Evolutionary conservation across 2,888 invertebrate species (phyloP), one percentile per base, ranked within the genome.

Genomic region (Balanococcus diminutus): DNA sequence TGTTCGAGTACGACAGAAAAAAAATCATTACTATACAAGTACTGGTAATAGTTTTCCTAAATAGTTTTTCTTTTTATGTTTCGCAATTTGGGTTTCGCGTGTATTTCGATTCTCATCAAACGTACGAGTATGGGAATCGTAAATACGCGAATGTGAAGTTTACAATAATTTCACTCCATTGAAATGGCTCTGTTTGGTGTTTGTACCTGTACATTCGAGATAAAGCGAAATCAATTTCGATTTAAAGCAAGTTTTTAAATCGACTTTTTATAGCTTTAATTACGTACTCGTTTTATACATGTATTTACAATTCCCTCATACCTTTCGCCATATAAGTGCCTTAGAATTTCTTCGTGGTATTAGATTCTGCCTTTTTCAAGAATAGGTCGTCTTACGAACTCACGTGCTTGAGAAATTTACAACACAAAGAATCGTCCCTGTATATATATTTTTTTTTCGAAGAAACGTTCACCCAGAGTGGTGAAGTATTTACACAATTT

Each of bases 401-500:
- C 51, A 19, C 19, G 19, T 19, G 51, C n/a, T 51, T 51, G 51
- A n/a, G n/a, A 51, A 51, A 51, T 51, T 19, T 51, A 19, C 51
- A n/a, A 51, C 19, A 51, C 8, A 42, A n/a, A n/a, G n/a, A n/a
- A n/a, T n/a, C n/a, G n/a, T n/a, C n/a, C n/a, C n/a, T n/a, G 19
- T 51, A 51, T 36, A 8, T 36, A 36, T 36, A 6, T 51, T 19
- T 51, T 51, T 19, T 51, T 51, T 51, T 51, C 5, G 19, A 19
- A 51, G 25, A 32, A 75, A 75, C 32, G 16, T n/a, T 75, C 32
- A 32, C n/a, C 32, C 67, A 31, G n/a, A n/a, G 28, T 31, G 67
- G 75, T 32, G 25, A 75, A 75, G 32, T 75, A 75, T 75, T 75
- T 75, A 75, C 32, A 75, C 75, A 75, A 32, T 75, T 75, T 32